Percentiles rank a stretch among this genome's conserved stretches.
These are phyloP conservation scores for Tinamus major DNA, from an alignment of 2,797 vertebrate species.

Conservation along the genomic window DNA sequence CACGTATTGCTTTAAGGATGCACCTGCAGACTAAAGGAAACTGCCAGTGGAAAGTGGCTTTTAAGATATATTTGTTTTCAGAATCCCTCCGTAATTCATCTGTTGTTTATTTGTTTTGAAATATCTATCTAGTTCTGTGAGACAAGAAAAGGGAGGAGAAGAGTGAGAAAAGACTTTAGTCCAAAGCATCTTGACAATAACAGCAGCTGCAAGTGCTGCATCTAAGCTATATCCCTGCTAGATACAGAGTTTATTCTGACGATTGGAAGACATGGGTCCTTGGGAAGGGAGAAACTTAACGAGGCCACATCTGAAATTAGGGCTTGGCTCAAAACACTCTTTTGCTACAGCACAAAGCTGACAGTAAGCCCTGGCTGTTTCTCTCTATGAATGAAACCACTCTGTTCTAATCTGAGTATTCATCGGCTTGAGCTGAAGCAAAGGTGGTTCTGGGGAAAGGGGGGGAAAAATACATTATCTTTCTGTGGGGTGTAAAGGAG, in stretches of 20 bases:
- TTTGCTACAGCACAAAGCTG: background rate
- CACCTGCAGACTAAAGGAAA: background rate
- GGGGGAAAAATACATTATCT: background rate
- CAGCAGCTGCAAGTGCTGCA: background rate
- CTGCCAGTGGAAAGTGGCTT: background rate
- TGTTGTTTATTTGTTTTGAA: background rate
- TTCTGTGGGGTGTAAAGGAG: background rate
- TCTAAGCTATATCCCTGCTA: background rate
- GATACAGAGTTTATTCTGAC: background rate
- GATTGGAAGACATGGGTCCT: background rate
- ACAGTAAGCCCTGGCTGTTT: background rate
- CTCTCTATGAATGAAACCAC: background rate
- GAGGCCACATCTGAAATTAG: background rate
- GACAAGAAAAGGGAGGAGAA: background rate
- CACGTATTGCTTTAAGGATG: background rate
- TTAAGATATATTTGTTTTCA: background rate
- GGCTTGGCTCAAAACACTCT: background rate
- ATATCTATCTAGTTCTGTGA: background rate
- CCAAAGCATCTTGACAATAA: background rate
- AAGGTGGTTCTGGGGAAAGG: background rate
- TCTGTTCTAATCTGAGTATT: background rate
- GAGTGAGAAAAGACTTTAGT: background rate
- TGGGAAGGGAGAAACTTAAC: background rate
- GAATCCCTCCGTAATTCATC: background rate
- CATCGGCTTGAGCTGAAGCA: background rate